Percentiles rank a stretch among this genome's conserved stretches.
These are phyloP conservation scores for Phortica magna DNA, from an alignment of 2,888 invertebrate species.

Conservation along the genomic window DNA sequence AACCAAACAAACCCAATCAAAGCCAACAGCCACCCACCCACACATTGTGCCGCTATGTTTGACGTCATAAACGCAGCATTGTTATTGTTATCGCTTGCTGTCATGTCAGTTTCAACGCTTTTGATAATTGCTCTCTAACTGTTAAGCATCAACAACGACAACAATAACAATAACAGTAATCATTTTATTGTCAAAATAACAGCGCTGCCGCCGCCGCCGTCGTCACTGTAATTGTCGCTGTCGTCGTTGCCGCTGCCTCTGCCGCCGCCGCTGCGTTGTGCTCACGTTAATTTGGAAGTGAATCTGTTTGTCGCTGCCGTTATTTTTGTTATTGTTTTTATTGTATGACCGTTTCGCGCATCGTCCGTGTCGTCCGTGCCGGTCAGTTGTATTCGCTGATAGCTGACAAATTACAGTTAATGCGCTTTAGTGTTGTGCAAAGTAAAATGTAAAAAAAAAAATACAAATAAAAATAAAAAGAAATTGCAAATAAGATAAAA, in stretches of 20 bases:
- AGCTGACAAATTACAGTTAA: slow-evolving; percentile 19
- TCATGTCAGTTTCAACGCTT: not conserved
- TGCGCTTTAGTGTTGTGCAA: not conserved
- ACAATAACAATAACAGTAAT: slow-evolving; percentile 41
- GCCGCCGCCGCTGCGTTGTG: not conserved
- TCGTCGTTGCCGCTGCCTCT: slow-evolving; percentile 17
- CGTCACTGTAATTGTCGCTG: slow-evolving; percentile 34
- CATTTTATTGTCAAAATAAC: slow-evolving; percentile 51
- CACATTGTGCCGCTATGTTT: not conserved
- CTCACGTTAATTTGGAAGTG: not conserved
- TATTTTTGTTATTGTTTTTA: slow-evolving; percentile 48
- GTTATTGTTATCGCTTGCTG: not conserved
- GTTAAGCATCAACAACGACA: slow-evolving; percentile 21
- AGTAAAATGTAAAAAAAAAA: not conserved
- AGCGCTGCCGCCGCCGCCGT: not conserved
- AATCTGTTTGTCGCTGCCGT: slow-evolving; percentile 25
- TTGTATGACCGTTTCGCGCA: too few species aligned
- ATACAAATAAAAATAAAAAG: not conserved
- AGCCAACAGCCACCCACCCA: too few species aligned
- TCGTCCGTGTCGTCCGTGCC: too few species aligned
- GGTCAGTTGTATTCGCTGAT: not conserved
- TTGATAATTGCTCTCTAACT: not conserved
- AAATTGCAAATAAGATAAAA: slow-evolving; percentile 2
- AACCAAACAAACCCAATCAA: too few species aligned
- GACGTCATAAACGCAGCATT: slow-evolving; percentile 24